These are phyloP conservation scores for Macrosoma leucophasiata DNA, from an alignment of 2,888 invertebrate genomes.

Conservation along the genomic window DNA sequence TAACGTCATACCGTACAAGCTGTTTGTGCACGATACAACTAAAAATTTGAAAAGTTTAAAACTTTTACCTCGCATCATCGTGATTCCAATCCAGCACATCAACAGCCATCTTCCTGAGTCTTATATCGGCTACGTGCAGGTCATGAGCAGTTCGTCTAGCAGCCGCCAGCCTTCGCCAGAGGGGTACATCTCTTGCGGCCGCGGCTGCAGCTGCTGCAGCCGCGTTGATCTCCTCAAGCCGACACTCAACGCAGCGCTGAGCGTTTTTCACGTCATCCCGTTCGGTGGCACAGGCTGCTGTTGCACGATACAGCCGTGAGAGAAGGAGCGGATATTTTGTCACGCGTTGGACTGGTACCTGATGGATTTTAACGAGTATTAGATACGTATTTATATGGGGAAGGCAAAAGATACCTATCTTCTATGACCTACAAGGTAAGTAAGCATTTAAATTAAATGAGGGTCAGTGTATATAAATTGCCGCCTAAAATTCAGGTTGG, in stretches of 20 bases:
- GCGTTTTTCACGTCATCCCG: constrained; percentile 90
- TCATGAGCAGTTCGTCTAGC: constrained; percentile 86
- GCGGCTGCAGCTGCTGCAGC: constrained; percentile 94
- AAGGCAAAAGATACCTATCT: no score
- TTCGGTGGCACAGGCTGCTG: constrained; percentile 88
- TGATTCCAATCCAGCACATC: constrained; percentile 96
- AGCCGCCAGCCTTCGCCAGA: constrained; percentile 92
- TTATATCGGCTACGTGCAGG: constrained; percentile 91
- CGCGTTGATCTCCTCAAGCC: constrained; percentile 95
- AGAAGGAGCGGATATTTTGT: constrained; percentile 96
- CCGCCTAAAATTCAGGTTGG: no score
- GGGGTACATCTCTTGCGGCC: constrained; percentile 89
- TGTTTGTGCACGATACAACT: no score
- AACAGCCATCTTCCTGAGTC: constrained; percentile 93
- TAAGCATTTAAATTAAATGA: no score
- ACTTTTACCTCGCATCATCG: constrained; percentile 88
- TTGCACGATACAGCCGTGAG: constrained; percentile 92
- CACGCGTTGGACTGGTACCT: constrained; percentile 96
- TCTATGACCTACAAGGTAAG: neutral
- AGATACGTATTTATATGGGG: no score
- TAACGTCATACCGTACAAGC: no score
- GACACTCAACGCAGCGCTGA: constrained; percentile 93
- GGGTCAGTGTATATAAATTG: no score
- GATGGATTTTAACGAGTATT: constrained; percentile 19
- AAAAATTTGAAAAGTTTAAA: no score